Evolutionary conservation across 2,113 vertebrate genomes (phyloP).

Genomic region (Bagarius yarrelli): DNA sequence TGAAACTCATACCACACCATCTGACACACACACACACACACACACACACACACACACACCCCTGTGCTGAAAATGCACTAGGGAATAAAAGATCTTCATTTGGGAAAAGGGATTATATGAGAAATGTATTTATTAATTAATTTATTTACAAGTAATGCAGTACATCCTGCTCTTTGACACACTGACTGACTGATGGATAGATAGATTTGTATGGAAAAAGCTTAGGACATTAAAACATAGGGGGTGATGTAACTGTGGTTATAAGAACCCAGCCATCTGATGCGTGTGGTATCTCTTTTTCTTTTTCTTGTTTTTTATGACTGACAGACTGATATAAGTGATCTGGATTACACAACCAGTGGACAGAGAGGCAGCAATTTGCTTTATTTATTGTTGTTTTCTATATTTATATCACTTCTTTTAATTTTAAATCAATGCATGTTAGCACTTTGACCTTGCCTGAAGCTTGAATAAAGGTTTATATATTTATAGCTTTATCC

Average conservation of each 20-base stretch:
- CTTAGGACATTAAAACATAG: neutral
- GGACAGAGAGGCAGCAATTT: neutral
- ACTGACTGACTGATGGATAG: neutral
- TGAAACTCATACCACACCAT: slow-evolving; percentile 50
- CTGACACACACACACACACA: neutral
- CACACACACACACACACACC: neutral
- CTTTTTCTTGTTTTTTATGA: neutral
- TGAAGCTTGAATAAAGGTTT: no score
- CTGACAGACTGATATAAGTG: neutral
- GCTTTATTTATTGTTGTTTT: slow-evolving; percentile 55
- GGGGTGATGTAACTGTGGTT: neutral
- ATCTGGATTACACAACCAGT: neutral
- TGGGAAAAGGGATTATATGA: neutral
- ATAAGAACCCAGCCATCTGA: neutral
- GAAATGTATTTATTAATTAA: neutral
- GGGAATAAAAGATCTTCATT: neutral
- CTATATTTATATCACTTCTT: no score
- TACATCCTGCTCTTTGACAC: neutral
- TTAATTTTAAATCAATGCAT: no score
- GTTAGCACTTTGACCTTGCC: no score
- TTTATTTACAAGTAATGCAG: neutral
- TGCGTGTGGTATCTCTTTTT: neutral
- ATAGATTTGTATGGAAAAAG: neutral
- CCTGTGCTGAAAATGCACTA: neutral
- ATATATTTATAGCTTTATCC: no score